These are phyloP conservation scores for Phocides pigmalion DNA, from an alignment of 1,140 invertebrate genomes.

Conservation along the genomic window DNA sequence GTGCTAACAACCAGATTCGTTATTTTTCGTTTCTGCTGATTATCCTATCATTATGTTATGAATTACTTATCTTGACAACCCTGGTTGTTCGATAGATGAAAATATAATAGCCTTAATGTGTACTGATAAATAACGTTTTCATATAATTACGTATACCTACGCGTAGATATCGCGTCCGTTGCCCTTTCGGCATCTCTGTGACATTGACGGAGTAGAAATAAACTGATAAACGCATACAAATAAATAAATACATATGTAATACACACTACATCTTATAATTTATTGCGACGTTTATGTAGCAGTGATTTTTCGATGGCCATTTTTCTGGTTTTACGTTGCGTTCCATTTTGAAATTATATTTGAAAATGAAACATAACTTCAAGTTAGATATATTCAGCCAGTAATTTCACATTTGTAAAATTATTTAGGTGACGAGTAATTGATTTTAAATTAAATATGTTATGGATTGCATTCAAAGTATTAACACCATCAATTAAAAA, in stretches of 20 bases:
- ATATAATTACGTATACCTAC: constrained; percentile 51
- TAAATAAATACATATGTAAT: constrained; percentile 58
- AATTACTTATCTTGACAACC: constrained; percentile 16
- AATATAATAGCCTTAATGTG: constrained; percentile 36
- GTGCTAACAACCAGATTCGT: neutral
- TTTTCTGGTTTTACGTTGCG: too few relatives aligned
- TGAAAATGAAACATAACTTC: too few relatives aligned
- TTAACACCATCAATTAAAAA: too few relatives aligned
- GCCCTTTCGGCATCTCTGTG: constrained; percentile 77
- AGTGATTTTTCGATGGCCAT: neutral
- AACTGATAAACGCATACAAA: constrained; percentile 70
- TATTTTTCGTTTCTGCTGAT: too few relatives aligned
- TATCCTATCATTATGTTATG: constrained; percentile 18
- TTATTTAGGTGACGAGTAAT: too few relatives aligned
- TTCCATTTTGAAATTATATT: too few relatives aligned
- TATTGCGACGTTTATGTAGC: neutral
- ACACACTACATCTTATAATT: constrained; percentile 38
- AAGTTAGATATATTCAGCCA: too few relatives aligned
- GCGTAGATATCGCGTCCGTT: constrained; percentile 75
- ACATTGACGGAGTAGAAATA: constrained; percentile 80
- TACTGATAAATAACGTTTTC: constrained; percentile 45
- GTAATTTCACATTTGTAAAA: too few relatives aligned
- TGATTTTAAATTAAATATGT: too few relatives aligned
- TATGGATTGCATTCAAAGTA: too few relatives aligned
- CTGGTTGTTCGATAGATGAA: constrained; percentile 39